These are phyloP conservation scores for Plumapathes pennacea DNA, from an alignment of 92 coral and sea anemone species.

Conservation along the genomic window DNA sequence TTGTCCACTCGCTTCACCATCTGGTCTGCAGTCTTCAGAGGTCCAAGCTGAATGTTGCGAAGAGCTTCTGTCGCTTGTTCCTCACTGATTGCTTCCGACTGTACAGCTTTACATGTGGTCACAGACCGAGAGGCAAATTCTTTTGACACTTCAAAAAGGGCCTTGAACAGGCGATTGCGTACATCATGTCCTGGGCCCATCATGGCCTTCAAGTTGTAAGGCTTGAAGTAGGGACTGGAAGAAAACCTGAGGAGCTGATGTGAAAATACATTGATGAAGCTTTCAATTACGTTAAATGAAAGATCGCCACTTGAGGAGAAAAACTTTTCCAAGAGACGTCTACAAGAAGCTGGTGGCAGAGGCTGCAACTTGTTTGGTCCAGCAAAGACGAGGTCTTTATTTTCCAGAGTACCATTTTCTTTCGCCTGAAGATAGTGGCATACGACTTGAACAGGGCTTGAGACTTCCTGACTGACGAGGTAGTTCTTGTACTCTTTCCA, in stretches of 20 bases:
- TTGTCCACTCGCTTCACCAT: constrained; percentile 76
- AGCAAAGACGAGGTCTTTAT: constrained; percentile 29
- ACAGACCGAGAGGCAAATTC: constrained; percentile 75
- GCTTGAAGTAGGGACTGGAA: constrained; percentile 60
- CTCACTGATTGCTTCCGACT: constrained; percentile 27
- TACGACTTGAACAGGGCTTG: constrained; percentile 68
- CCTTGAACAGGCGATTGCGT: constrained; percentile 60
- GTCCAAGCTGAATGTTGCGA: background rate
- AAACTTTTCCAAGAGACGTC: constrained; percentile 41
- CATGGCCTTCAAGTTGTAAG: constrained; percentile 52
- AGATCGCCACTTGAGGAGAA: constrained; percentile 45
- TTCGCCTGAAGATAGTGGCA: constrained; percentile 72
- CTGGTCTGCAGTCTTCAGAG: constrained; percentile 44
- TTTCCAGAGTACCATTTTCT: constrained; percentile 49
- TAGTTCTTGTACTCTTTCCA: constrained; percentile 47
- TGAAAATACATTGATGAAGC: constrained; percentile 66
- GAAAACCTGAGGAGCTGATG: constrained; percentile 73
- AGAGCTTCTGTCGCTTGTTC: constrained; percentile 1
- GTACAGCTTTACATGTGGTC: constrained; percentile 42
- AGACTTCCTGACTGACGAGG: constrained; percentile 57
- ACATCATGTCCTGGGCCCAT: constrained; percentile 49
- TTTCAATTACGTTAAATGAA: constrained; percentile 62
- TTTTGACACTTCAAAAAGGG: constrained; percentile 59
- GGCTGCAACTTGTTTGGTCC: constrained; percentile 29
- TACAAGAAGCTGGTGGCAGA: constrained; percentile 42